A percentile compares a stretch with the other conserved stretches of the same genome.
Conservation (phyloP, 2,888 invertebrate species). For the Phania funesta region DNA sequence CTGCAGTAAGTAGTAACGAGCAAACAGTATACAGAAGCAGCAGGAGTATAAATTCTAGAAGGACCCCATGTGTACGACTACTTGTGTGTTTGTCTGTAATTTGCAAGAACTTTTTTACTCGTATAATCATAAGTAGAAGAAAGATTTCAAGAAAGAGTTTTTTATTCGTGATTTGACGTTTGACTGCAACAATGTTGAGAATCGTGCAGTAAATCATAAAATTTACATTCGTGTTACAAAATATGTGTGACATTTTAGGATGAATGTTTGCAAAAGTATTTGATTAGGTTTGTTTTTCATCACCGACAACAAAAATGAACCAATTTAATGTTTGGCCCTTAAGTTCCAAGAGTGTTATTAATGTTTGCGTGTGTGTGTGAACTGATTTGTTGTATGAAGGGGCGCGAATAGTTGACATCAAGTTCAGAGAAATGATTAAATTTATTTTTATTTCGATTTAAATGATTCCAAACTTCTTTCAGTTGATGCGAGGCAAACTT, state of each 20-base stretch:
- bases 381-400: no score
- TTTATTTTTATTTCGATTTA: no score
- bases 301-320: slow-evolving; percentile 34
- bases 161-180: slow-evolving; percentile 10
- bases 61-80: no score
- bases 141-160: slow-evolving; percentile 25
- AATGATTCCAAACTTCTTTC: no score
- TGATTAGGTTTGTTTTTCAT: slow-evolving; percentile 28
- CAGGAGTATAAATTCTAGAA: no score
- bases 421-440: no score
- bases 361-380: no score
- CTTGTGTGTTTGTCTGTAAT: no score
- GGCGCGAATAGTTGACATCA: no score
- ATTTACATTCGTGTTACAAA: slow-evolving; percentile 1
- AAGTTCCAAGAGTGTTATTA: slow-evolving; percentile 8
- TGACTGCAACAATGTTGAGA: not conserved
- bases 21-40: slow-evolving; percentile 48
- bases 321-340: slow-evolving; percentile 38
- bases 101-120: no score
- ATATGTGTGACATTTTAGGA: no score
- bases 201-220: slow-evolving; percentile 16
- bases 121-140: slow-evolving; percentile 34
- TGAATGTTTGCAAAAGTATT: not conserved
- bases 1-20: not conserved
- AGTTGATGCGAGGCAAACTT: no score